phyloP scores from a whole-genome alignment of 2,888 invertebrate species.

The Cheilosia pagana region DNA sequence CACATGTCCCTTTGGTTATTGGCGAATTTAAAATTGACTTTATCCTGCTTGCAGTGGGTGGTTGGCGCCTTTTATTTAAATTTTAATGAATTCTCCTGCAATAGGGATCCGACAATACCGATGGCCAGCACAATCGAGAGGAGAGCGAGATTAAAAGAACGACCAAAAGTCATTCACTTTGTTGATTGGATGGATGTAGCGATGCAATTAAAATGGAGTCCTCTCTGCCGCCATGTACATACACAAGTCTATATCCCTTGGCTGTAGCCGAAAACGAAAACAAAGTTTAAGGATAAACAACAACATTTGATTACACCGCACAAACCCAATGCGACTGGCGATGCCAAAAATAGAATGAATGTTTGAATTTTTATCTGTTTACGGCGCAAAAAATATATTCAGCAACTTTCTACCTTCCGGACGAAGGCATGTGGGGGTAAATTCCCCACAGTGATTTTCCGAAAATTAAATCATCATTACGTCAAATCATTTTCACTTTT shows the following conservation, averaged over 20 bases:
- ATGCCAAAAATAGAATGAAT: conserved; percentile 21
- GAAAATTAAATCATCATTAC: conserved; percentile 75
- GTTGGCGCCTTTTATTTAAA: conserved; percentile 58
- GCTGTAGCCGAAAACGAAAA: neutral
- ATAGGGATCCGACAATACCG: conserved; percentile 44
- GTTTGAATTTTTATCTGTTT: conserved; percentile 59
- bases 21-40: conserved; percentile 72
- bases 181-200: conserved; percentile 55
- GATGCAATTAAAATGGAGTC: conserved; percentile 56
- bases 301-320: conserved; percentile 24
- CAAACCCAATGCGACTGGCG: conserved; percentile 12
- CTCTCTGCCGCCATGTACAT: neutral
- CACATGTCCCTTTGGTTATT: conserved; percentile 71
- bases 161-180: neutral
- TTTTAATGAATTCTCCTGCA: conserved; percentile 66
- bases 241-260: neutral
- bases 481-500: conserved; percentile 75
- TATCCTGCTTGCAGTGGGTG: conserved; percentile 52
- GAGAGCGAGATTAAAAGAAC: neutral
- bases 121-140: conserved; percentile 23
- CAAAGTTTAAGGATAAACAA: conserved; percentile 33
- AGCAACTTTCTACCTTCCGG: conserved; percentile 7
- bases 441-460: conserved; percentile 73
- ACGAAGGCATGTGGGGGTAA: neutral
- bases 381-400: conserved; percentile 37